These are phyloP conservation scores for Drosophila histrio DNA, from an alignment of 2,888 invertebrate species.

Conservation along the genomic window DNA sequence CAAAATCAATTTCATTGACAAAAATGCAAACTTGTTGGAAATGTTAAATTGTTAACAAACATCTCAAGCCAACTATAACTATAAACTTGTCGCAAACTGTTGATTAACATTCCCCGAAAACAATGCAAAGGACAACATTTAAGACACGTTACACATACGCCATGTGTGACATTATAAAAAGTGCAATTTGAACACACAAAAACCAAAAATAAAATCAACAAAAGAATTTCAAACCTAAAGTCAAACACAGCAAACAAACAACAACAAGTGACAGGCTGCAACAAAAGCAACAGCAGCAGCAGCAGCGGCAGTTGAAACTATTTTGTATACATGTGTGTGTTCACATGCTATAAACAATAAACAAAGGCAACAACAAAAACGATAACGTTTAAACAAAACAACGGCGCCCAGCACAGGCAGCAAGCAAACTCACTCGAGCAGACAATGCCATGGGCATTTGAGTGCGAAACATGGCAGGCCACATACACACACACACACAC, in stretches of 20 bases:
- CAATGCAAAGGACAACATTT: slow-evolving; percentile 18
- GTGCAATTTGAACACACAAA: slow-evolving; percentile 26
- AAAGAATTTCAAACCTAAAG: slow-evolving; percentile 46
- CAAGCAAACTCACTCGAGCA: slow-evolving; percentile 69
- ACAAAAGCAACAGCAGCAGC: slow-evolving; percentile 9
- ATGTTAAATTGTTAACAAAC: neutral
- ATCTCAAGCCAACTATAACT: neutral
- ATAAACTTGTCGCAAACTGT: slow-evolving; percentile 27
- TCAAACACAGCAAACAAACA: slow-evolving; percentile 42
- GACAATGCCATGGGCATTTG: slow-evolving; percentile 73
- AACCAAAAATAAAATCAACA: slow-evolving; percentile 17
- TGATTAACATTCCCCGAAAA: slow-evolving; percentile 28
- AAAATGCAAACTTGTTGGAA: neutral
- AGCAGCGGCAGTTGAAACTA: slow-evolving; percentile 38
- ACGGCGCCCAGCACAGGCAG: slow-evolving; percentile 72
- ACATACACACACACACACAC: slow-evolving; percentile 12
- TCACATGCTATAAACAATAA: slow-evolving; percentile 70
- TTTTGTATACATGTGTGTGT: slow-evolving; percentile 30
- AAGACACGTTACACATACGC: slow-evolving; percentile 36
- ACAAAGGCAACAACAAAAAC: slow-evolving; percentile 73
- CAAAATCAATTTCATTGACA: neutral
- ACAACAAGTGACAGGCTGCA: slow-evolving; percentile 14
- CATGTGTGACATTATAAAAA: slow-evolving; percentile 35
- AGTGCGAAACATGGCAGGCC: slow-evolving; percentile 59
- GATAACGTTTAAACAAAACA: slow-evolving; percentile 77